Conservation (phyloP, 2,888 invertebrate species). For the Hirtodrosophila cameraria region DNA sequence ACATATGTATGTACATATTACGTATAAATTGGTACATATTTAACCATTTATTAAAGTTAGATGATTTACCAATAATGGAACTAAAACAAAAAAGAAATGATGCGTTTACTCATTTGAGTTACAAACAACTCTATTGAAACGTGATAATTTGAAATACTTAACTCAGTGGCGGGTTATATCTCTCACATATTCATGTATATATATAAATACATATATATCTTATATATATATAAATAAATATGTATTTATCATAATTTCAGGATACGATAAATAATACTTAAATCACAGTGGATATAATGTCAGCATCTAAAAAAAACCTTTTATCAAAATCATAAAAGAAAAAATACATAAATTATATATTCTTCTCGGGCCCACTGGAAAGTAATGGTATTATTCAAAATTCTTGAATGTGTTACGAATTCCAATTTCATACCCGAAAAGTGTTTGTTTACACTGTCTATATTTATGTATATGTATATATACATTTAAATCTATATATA, state of each 20-base stretch:
- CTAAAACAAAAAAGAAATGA: constrained; percentile 36
- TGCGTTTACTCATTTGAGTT: constrained; percentile 69
- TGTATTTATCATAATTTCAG: constrained; percentile 42
- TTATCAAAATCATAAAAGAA: constrained; percentile 28
- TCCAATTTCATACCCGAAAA: constrained; percentile 2
- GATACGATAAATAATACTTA: constrained; percentile 28
- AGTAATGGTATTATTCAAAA: constrained; percentile 3
- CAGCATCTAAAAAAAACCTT: constrained; percentile 40
- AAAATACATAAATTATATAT: constrained; percentile 18
- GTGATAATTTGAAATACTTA: constrained; percentile 76
- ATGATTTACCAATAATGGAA: constrained; percentile 68
- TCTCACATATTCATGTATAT: constrained; percentile 50
- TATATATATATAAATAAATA: constrained; percentile 29
- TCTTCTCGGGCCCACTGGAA: constrained; percentile 25
- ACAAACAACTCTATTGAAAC: constrained; percentile 62
- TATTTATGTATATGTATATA: no score
- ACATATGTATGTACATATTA: constrained; percentile 56
- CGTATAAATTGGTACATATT: constrained; percentile 57
- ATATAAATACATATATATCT: constrained; percentile 24
- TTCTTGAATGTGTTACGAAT: constrained; percentile 2
- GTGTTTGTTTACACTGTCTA: no score
- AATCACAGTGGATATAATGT: constrained; percentile 39
- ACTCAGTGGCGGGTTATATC: constrained; percentile 77
- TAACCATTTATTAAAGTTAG: constrained; percentile 75
- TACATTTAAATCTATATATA: no score